Evolutionary conservation across 2,888 invertebrate species (phyloP), one percentile per base, ranked within the genome.

Genomic region (Noctua comes): DNA sequence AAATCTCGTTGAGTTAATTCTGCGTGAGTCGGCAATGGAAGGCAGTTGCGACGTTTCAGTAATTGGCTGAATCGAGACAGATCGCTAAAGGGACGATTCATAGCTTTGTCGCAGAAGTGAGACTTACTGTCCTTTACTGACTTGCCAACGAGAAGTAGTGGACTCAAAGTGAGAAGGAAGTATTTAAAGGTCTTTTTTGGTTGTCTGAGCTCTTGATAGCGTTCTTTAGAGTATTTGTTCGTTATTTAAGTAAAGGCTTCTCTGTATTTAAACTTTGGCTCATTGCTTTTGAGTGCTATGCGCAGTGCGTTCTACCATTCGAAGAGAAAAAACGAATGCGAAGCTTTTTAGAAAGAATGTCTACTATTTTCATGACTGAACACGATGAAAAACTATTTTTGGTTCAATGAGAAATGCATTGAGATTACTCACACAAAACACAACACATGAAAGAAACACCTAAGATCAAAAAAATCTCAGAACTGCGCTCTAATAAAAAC

Each of bases 51-150:
- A 87, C 94, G 85, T 93, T 94, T 92, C 88, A 83, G 85, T 90
- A 91, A 88, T 88, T 90, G 83, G 82, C 83, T 83, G 87, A 88
- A 89, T 83, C 86, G 88, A 91, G 91, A 90, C 89, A 89, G 90
- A 91, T 90, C 90, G 90, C 91, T 88, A 91, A 93, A 93, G 93
- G 94, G 91, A 87, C 91, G 90, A 91, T 89, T 90, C 92, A 86
- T 90, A 91, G 93, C 94, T 94, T 94, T 94, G 95, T 93, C 91
- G 89, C 90, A 91, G 90, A 92, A 95, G 95, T 94, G 94, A 92
- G 93, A 92, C 95, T 95, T 93, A 93, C 91, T 93, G 92, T 92
- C 91, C 89, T 88, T 87, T 89, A 86, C 86, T 79, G 89, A 86
- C 91, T 91, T 88, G 89, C 89, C 88, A 85, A 86, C 85, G 82